Base-by-base conservation (phyloP, 1,140 invertebrate species). In the Piezodorus guildinii region DNA sequence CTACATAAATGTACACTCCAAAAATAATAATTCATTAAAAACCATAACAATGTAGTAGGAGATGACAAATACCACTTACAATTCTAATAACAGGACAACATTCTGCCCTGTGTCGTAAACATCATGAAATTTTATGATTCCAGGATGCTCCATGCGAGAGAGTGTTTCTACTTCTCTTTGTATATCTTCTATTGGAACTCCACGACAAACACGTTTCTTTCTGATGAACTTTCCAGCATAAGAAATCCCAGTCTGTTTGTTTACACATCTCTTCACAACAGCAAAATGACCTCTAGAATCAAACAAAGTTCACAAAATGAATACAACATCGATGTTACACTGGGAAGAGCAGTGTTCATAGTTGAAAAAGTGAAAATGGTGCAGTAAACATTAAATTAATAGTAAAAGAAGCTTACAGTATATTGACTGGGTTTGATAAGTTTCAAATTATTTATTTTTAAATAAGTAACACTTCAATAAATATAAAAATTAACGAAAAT, bases 181-280 rank as follows among this genome's bases (percentile, higher is more conserved):
- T 63, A 91, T 91, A 75, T 94, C 90, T 70, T 86, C 85, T 69
- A 84, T 83, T 39, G 88, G 83, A 75, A 91, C 89, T 89, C 68
- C 85, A 81, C 49, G 85, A 86, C 69, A 88, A 83, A 88, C 84
- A 71, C 93, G 83, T 68, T 92, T 79, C 76, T 96, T 94, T 73
- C 89, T 84, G 68, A 98, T 89, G 77, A 92, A 94, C 79, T 98
- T 98, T 66, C 94, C 95, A 0, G 95, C 95, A 80, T 90, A 97
- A 73, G 91, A 84, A 69, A 83, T 80, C 27, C 90, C 88, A 15
- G 88, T 90, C 65, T 84, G 81, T 73, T 86, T 84, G 75, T 96
- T 87, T 16, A 83, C 81, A 69, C 92, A 92, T 75, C 89, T 84
- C 69, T 90, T 85, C 52, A 98, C 94, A 64, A 92, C 86, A 17